Evolutionary conservation across 2,888 invertebrate species (phyloP).

Genomic region (Oscheius sp.): DNA sequence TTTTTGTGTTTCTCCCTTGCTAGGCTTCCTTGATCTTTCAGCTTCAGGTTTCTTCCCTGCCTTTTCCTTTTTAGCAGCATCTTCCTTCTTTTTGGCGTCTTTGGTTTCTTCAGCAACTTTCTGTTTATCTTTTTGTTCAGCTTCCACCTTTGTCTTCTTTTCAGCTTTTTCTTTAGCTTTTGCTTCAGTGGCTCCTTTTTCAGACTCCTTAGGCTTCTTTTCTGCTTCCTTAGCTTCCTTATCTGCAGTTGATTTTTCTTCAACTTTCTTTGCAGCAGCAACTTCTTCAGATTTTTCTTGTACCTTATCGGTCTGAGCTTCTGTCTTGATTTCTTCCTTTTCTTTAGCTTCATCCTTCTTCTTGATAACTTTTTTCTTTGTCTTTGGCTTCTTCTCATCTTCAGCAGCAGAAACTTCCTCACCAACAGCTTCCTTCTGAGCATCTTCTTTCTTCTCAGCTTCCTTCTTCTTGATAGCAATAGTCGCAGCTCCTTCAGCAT

Average conservation of each 20-base stretch:
- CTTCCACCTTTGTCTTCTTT: not conserved
- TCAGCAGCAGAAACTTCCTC: slow-evolving; percentile 28
- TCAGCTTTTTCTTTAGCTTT: slow-evolving; percentile 18
- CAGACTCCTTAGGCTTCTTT: slow-evolving; percentile 12
- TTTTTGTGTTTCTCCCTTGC: slow-evolving; percentile 12
- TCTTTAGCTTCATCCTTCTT: slow-evolving; percentile 15
- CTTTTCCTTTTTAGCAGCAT: slow-evolving; percentile 28
- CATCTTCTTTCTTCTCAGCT: slow-evolving; percentile 20
- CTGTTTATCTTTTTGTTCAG: too few species aligned
- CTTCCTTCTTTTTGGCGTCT: slow-evolving; percentile 5
- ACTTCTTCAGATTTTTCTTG: not conserved
- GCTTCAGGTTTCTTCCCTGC: not conserved
- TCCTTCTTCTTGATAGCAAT: slow-evolving; percentile 26
- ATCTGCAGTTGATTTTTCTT: not conserved
- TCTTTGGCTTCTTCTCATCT: slow-evolving; percentile 21
- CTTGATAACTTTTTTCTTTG: slow-evolving; percentile 24
- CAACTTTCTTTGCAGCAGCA: not conserved
- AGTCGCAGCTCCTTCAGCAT: not conserved
- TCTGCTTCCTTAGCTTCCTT: slow-evolving; percentile 1
- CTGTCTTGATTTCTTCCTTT: slow-evolving; percentile 17
- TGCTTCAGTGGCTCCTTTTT: not conserved
- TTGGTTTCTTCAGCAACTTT: slow-evolving; percentile 18
- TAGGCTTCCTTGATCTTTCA: slow-evolving; percentile 1
- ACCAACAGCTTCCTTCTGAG: not conserved
- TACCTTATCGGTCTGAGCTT: not conserved